A percentile compares a stretch with the other conserved stretches of the same genome.
phyloP scores from a whole-genome alignment of 2,797 vertebrate genomes.

The Anomalospiza imberbis region DNA sequence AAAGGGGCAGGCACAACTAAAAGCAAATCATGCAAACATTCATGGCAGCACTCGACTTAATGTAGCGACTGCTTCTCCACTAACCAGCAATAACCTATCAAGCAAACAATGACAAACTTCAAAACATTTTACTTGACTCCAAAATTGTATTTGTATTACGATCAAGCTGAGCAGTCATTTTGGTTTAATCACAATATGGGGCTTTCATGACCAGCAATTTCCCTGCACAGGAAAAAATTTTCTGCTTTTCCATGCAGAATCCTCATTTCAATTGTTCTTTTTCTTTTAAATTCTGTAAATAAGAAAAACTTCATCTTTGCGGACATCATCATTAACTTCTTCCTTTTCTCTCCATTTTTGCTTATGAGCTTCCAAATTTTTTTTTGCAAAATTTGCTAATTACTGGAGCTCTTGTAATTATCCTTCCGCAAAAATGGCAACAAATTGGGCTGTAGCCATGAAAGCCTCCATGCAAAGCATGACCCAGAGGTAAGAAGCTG shows the following conservation, averaged over 20 bases:
- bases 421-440: constrained; percentile 35
- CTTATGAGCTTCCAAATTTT: not conserved
- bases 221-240: not conserved
- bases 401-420: constrained; percentile 17
- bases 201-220: constrained; percentile 69
- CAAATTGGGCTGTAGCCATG: constrained; percentile 53
- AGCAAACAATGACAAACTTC: constrained; percentile 65
- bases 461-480: constrained; percentile 65
- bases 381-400: not conserved
- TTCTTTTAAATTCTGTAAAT: not conserved
- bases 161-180: constrained; percentile 36
- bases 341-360: not conserved
- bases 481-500: constrained; percentile 52
- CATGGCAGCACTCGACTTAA: constrained; percentile 46
- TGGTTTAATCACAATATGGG: constrained; percentile 16
- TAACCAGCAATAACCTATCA: constrained; percentile 58
- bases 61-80: constrained; percentile 34
- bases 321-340: not conserved
- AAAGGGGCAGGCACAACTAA: constrained; percentile 67
- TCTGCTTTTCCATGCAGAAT: not conserved
- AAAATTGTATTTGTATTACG: not conserved
- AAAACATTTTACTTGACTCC: constrained; percentile 37
- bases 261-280: not conserved
- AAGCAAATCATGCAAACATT: constrained; percentile 76
- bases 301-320: not conserved